phyloP scores from a whole-genome alignment of 1,140 invertebrate genomes.

The Papilio xuthus region DNA sequence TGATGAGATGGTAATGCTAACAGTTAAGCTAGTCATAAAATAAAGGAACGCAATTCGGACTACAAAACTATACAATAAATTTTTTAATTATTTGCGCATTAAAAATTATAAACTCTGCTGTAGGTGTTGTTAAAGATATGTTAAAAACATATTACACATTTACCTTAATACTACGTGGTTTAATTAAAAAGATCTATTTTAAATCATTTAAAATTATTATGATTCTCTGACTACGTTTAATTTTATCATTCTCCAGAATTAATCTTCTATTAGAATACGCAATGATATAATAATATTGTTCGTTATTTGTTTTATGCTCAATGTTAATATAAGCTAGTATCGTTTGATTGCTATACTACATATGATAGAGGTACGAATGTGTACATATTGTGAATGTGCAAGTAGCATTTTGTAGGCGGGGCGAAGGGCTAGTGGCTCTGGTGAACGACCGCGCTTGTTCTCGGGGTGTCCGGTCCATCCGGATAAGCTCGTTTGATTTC shows the following conservation, averaged over 20 bases:
- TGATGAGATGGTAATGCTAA: neutral
- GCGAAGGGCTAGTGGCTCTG: conserved; percentile 53
- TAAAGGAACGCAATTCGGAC: neutral
- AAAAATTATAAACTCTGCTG: neutral
- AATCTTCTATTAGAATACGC: neutral
- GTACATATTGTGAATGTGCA: neutral
- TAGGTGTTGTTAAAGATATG: too few species aligned
- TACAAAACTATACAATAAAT: too few species aligned
- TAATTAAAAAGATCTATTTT: too few species aligned
- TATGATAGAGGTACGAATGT: neutral
- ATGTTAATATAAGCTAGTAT: neutral
- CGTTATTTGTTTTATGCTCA: neutral
- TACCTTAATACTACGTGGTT: too few species aligned
- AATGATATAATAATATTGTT: neutral
- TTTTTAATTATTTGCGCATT: neutral
- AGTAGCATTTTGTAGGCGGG: conserved; percentile 45
- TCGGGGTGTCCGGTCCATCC: conserved; percentile 49
- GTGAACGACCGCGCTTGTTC: conserved; percentile 57
- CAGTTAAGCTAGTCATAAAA: neutral
- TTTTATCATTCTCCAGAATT: conserved; percentile 33
- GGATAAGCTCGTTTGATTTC: conserved; percentile 38
- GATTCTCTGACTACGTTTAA: too few species aligned
- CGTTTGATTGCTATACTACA: neutral
- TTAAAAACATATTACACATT: too few species aligned
- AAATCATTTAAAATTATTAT: too few species aligned